phyloP scores from a whole-genome alignment of 2,888 invertebrate genomes.

The Esperia sulphurella region DNA sequence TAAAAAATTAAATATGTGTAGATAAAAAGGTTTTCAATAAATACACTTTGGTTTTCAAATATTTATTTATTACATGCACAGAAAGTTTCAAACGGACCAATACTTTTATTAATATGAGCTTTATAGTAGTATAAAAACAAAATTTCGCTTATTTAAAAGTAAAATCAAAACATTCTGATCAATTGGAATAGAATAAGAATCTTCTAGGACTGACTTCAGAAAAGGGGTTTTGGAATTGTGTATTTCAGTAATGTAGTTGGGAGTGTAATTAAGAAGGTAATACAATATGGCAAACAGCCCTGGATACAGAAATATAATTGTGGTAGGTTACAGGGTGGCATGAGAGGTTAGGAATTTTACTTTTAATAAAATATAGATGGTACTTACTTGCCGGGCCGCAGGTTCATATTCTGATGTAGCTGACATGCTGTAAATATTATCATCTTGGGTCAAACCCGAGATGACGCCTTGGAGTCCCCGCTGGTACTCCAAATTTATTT shows the following conservation, averaged over 20 bases:
- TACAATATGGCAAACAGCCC: no score
- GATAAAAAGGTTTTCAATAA: conserved; percentile 42
- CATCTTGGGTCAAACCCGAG: conserved; percentile 78
- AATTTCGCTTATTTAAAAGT: no score
- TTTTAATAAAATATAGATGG: conserved; percentile 8
- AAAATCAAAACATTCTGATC: no score
- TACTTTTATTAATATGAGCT: background rate
- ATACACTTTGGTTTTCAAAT: conserved; percentile 40
- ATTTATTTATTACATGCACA: conserved; percentile 35
- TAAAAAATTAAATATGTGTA: conserved; percentile 10
- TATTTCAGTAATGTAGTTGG: background rate
- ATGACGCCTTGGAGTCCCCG: conserved; percentile 69
- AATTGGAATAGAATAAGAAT: background rate
- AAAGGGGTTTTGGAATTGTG: background rate
- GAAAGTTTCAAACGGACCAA: no score
- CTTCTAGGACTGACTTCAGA: background rate
- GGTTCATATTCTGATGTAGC: conserved; percentile 74
- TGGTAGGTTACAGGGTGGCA: background rate
- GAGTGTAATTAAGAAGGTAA: background rate
- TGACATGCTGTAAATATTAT: conserved; percentile 76
- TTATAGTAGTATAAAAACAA: background rate
- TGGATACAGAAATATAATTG: no score
- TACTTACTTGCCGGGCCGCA: conserved; percentile 76
- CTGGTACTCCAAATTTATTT: conserved; percentile 70
- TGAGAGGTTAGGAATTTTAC: background rate